A percentile compares a stretch with the other conserved stretches of the same genome.
These are phyloP conservation scores for Formica selysi DNA, from an alignment of 1,140 invertebrate genomes.

Conservation along the genomic window DNA sequence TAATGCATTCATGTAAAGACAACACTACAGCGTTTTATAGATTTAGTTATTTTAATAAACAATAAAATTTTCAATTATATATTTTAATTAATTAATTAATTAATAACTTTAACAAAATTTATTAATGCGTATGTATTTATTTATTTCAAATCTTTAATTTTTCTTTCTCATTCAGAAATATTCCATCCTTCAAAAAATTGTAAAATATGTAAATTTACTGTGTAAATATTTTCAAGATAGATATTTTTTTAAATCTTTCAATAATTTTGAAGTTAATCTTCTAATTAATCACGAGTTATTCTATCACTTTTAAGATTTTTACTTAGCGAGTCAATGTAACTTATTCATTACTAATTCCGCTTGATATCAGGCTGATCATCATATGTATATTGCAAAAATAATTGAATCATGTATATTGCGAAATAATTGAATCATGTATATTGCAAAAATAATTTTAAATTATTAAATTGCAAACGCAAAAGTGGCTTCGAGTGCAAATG, in stretches of 20 bases:
- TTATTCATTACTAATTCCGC: not conserved
- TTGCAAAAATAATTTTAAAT: conserved; percentile 6
- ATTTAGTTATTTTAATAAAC: not conserved
- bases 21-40: not conserved
- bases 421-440: too few relatives aligned
- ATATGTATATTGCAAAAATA: not conserved
- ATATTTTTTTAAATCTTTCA: not conserved
- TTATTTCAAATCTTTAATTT: conserved; percentile 13
- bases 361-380: not conserved
- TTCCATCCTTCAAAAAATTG: not conserved
- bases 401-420: not conserved
- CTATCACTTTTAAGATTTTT: not conserved
- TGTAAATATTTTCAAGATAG: not conserved
- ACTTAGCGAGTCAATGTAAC: not conserved
- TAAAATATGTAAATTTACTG: not conserved
- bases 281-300: not conserved
- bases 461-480: not conserved
- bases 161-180: not conserved
- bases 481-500: conserved; percentile 14
- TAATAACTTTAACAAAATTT: conserved; percentile 21
- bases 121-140: not conserved
- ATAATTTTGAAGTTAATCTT: not conserved
- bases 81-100: not conserved
- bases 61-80: not conserved
- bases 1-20: conserved; percentile 2